phyloP scores from a whole-genome alignment of 2,888 invertebrate species.

The Hermaeophaga mercurialis region DNA sequence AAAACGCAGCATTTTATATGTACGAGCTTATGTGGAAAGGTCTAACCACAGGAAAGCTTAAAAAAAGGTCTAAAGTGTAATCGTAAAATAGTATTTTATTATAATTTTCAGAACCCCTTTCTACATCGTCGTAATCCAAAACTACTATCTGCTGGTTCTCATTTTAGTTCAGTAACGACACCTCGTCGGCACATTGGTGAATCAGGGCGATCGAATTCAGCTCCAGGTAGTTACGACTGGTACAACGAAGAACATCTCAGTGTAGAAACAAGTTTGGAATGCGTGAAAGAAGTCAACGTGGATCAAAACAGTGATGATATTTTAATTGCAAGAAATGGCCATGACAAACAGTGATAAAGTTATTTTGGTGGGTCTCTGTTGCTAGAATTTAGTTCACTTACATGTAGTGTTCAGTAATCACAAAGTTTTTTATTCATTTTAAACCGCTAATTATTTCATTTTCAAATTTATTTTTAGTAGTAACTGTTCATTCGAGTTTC shows the following conservation, averaged over 20 bases:
- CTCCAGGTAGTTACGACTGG: constrained; percentile 69
- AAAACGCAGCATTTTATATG: no score
- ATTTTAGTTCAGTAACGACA: constrained; percentile 36
- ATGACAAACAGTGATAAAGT: constrained; percentile 31
- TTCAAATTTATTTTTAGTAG: no score
- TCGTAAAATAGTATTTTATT: no score
- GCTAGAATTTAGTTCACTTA: not conserved
- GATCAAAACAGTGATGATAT: constrained; percentile 30
- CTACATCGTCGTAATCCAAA: constrained; percentile 50
- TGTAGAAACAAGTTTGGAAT: constrained; percentile 49
- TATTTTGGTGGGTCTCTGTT: not conserved
- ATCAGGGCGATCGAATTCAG: constrained; percentile 75
- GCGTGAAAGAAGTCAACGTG: constrained; percentile 49
- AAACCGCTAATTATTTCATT: no score
- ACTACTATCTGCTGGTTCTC: constrained; percentile 44
- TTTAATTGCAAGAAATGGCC: not conserved
- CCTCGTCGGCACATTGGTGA: constrained; percentile 54
- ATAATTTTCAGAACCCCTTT: constrained; percentile 64
- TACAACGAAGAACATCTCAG: constrained; percentile 46
- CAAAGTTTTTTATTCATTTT: no score
- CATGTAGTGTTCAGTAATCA: constrained; percentile 2
- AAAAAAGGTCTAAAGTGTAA: no score
- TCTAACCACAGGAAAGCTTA: no score
- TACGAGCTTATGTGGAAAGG: no score
- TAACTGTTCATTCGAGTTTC: no score